Base-by-base conservation (phyloP, 1,140 invertebrate species). In the Drosophila simulans region DNA sequence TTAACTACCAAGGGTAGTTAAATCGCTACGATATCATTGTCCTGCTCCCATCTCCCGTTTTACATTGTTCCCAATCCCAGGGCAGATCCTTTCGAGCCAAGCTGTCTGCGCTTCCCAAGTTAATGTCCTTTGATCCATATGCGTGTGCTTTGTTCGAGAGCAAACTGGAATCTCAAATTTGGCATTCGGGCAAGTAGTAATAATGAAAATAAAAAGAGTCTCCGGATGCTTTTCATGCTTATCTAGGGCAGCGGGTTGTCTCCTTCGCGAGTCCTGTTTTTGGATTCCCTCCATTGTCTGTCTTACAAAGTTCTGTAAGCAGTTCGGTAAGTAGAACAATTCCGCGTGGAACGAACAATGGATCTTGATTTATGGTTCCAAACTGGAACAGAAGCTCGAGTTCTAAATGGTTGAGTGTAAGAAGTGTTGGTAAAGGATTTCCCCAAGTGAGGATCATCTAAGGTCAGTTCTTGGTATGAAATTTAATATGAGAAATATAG, bases 81-180 rank as follows among this genome's bases (percentile, higher is more conserved):
- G 27, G 42, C 25, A 45, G 66, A 76, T 84, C 65, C 59, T 52
- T 42, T 42, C 20, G 20, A 22, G 20, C 20, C 20, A 15, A 64
- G 51, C 62, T 80, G 52, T 52, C 43, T 64, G 62, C 52, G 43
- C 22, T 25, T 46, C 20, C 15, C 66, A 86, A 85, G 82, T 85
- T 88, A 86, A 88, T 83, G 80, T 72, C 74, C 79, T 70, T 70
- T 72, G 69, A 88, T 75, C 64, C 66, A 40, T 43, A 46, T 77
- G 52, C 20, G 51, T 25, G 79, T 45, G 83, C 82, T 82, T 86
- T 86, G 82, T 86, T 79, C 52, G 15, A 34, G 20, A 12, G 64
- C 49, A 68, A 86, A 86, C 82, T 88, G 79, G 83, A 88, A 88
- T 53, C 78, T 58, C 46, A 82, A 85, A 74, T 75, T 74, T 69